Evolutionary conservation across 2,888 invertebrate genomes (phyloP), one percentile per base, ranked within the genome.

Genomic region (Anthophora plumipes): DNA sequence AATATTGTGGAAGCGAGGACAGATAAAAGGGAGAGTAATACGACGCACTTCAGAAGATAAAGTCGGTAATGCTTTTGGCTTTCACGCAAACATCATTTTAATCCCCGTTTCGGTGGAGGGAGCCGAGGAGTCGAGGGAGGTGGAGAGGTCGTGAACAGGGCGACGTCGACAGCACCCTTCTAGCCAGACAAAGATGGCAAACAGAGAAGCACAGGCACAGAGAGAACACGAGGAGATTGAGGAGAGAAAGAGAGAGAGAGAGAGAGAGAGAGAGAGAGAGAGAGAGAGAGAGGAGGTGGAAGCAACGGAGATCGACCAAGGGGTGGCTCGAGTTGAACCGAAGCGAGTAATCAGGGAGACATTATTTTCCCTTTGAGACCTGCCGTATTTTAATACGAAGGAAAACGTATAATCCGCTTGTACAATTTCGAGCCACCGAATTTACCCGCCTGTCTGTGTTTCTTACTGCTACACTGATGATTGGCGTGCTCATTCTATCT

Each of bases 11-110:
- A 85, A 85, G 83, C 89, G 89, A 84, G 78, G 78, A 87, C 89
- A 89, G 92, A 92, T 92, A 93, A 93, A 93, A 93, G 92, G 91
- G 88, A 92, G 91, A 91, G 90, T 91, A 91, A 92, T 92, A 92
- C 91, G 90, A 85, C 88, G 89, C 89, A 90, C 91, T 92, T 92
- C 88, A 90, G 90, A 91, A 92, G 93, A 93, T 92, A 93, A 93
- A 92, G 91, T 93, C 91, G 89, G 92, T 91, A 91, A 93, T 92
- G 93, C 93, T 91, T 93, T 93, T 92, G 92, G 92, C 92, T 93
- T 93, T 91, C 92, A 89, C 91, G 92, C 93, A 93, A 93, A 93
- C 93, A 93, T 93, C 92, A 91, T 92, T 93, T 93, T 93, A 92
- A 93, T 93, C 92, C 92, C 91, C 91, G 87, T 88, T 88, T 88